These are phyloP conservation scores for Drosophila macrospina DNA, from an alignment of 2,888 invertebrate species.

Conservation along the genomic window DNA sequence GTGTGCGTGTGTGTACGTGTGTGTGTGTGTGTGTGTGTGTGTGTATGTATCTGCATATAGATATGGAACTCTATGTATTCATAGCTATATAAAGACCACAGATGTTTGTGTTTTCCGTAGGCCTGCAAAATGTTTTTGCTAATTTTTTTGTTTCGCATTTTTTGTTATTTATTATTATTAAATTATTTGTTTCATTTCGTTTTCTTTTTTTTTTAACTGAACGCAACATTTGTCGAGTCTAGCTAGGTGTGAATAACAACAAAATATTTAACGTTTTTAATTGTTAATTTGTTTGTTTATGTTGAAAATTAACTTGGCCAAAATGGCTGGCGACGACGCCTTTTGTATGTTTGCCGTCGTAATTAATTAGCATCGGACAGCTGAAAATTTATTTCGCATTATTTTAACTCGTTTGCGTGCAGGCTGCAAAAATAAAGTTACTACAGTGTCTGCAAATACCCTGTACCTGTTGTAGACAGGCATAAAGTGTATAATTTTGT, in stretches of 20 bases:
- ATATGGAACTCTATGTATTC: slow-evolving; percentile 14
- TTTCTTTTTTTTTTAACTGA: slow-evolving; percentile 25
- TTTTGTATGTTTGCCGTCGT: slow-evolving; percentile 19
- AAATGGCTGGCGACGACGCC: slow-evolving; percentile 4
- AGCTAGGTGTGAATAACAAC: slow-evolving; percentile 5
- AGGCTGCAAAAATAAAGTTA: slow-evolving; percentile 10
- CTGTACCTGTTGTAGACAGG: too few relatives aligned
- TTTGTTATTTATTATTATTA: slow-evolving; percentile 3
- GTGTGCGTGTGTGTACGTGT: not conserved
- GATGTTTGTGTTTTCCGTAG: slow-evolving; percentile 45
- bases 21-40: not conserved
- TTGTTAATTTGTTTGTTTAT: slow-evolving; percentile 64
- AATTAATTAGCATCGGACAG: slow-evolving; percentile 47
- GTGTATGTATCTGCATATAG: not conserved
- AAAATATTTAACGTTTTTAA: slow-evolving; percentile 40
- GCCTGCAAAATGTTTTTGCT: slow-evolving; percentile 52
- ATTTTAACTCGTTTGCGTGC: slow-evolving; percentile 21
- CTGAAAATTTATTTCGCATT: slow-evolving; percentile 46
- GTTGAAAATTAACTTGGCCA: slow-evolving; percentile 52
- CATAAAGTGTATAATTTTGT: too few relatives aligned
- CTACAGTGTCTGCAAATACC: slow-evolving; percentile 4
- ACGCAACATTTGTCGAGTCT: slow-evolving; percentile 28
- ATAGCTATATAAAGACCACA: slow-evolving; percentile 34
- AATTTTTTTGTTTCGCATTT: slow-evolving; percentile 8
- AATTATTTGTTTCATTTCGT: too few relatives aligned